Conservation (phyloP, 2,113 vertebrate species). For the Chloropsis hardwickii region DNA sequence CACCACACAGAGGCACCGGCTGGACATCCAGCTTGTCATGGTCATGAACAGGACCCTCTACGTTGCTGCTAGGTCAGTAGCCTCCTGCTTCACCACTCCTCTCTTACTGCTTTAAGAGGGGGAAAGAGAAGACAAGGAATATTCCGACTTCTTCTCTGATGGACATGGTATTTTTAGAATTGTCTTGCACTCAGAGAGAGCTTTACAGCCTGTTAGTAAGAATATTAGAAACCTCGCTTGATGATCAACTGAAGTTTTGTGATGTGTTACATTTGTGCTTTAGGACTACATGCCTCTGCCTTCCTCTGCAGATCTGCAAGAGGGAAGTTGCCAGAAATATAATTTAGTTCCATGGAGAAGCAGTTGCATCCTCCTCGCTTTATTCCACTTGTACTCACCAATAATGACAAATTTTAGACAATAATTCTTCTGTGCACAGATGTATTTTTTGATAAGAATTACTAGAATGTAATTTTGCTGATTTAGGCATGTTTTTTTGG, state of each 20-base stretch:
- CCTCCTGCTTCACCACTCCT: background rate
- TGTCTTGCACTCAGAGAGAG: background rate
- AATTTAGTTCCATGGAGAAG: background rate
- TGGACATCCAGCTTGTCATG: slow-evolving; percentile 96
- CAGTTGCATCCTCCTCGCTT: background rate
- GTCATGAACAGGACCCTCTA: slow-evolving; percentile 96
- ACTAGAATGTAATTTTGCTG: background rate
- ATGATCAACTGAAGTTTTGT: background rate
- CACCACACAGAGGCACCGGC: slow-evolving; percentile 92
- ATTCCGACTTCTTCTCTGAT: background rate
- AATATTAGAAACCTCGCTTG: background rate
- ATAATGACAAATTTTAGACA: background rate
- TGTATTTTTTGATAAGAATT: background rate
- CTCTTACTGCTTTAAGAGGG: background rate
- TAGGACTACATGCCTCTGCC: background rate
- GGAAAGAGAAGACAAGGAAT: background rate
- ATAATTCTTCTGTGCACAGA: background rate
- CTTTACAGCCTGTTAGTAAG: background rate
- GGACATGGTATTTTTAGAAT: background rate
- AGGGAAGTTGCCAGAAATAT: background rate
- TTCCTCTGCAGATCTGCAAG: background rate
- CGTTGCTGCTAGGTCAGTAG: slow-evolving; percentile 88
- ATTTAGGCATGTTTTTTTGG: background rate
- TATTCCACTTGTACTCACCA: background rate
- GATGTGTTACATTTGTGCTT: background rate